These are phyloP conservation scores for Actias luna DNA, from an alignment of 2,888 invertebrate species.

Conservation along the genomic window DNA sequence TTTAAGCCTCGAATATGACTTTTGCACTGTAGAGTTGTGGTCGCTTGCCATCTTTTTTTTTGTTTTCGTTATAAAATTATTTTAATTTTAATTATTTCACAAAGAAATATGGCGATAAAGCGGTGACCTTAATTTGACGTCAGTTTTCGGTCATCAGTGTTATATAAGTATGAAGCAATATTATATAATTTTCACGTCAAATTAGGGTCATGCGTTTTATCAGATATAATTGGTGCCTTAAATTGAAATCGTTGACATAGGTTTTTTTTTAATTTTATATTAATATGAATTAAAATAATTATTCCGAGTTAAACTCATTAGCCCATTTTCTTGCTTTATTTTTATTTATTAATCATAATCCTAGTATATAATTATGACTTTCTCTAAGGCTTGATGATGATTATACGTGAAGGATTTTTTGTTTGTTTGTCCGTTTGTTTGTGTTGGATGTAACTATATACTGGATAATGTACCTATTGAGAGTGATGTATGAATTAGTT, in stretches of 20 bases:
- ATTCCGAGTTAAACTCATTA: slow-evolving; percentile 71
- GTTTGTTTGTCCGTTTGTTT: slow-evolving; percentile 35
- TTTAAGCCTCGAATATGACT: slow-evolving; percentile 51
- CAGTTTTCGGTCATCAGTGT: background rate
- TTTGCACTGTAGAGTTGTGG: slow-evolving; percentile 34
- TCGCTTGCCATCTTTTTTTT: slow-evolving; percentile 57
- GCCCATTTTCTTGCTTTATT: slow-evolving; percentile 67
- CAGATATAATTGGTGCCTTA: slow-evolving; percentile 24
- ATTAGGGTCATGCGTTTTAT: background rate
- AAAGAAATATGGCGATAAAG: background rate
- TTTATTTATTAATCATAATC: slow-evolving; percentile 55
- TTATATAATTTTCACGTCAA: background rate
- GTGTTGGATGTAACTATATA: slow-evolving; percentile 48
- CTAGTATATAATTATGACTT: slow-evolving; percentile 24
- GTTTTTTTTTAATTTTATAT: slow-evolving; percentile 33
- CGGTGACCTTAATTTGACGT: slow-evolving; percentile 20
- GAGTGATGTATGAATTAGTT: slow-evolving; percentile 46
- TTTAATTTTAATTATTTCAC: slow-evolving; percentile 22
- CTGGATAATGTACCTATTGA: slow-evolving; percentile 20
- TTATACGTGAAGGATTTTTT: slow-evolving; percentile 30
- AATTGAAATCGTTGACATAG: slow-evolving; percentile 9
- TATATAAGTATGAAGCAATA: background rate
- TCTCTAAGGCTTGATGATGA: slow-evolving; percentile 25
- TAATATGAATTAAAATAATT: slow-evolving; percentile 22
- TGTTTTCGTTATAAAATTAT: slow-evolving; percentile 23